phyloP scores from a whole-genome alignment of 2,888 invertebrate genomes.

The Tubiluchus corallicola region DNA sequence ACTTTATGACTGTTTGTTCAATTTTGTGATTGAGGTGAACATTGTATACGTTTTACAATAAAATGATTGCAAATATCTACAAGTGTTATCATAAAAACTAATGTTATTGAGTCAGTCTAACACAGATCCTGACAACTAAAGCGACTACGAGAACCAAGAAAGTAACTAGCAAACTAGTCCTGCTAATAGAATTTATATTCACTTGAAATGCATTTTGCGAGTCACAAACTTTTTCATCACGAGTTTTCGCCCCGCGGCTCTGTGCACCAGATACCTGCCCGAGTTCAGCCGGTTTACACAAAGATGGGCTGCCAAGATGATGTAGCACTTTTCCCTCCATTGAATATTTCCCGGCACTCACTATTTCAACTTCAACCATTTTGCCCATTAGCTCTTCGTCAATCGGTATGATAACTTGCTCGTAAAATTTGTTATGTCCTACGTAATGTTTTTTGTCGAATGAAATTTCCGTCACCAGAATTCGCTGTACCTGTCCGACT shows the following conservation, averaged over 20 bases:
- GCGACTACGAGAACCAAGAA: no score
- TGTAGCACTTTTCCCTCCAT: conserved; percentile 25
- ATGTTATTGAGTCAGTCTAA: no score
- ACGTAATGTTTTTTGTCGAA: conserved; percentile 77
- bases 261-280: not conserved
- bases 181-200: no score
- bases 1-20: no score
- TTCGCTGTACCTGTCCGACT: conserved; percentile 44
- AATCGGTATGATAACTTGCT: conserved; percentile 72
- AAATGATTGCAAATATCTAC: no score
- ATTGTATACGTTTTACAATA: no score
- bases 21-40: no score
- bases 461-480: conserved; percentile 80
- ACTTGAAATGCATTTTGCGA: no score
- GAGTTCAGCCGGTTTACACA: not conserved
- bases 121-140: no score
- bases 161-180: no score
- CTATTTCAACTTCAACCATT: conserved; percentile 54
- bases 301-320: not conserved
- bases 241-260: conserved; percentile 1
- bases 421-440: conserved; percentile 85
- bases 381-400: conserved; percentile 58
- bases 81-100: no score
- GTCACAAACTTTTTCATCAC: no score
- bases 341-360: conserved; percentile 30